Evolutionary conservation across 2,888 invertebrate genomes (phyloP).

Genomic region (Onthophagus sagittarius): DNA sequence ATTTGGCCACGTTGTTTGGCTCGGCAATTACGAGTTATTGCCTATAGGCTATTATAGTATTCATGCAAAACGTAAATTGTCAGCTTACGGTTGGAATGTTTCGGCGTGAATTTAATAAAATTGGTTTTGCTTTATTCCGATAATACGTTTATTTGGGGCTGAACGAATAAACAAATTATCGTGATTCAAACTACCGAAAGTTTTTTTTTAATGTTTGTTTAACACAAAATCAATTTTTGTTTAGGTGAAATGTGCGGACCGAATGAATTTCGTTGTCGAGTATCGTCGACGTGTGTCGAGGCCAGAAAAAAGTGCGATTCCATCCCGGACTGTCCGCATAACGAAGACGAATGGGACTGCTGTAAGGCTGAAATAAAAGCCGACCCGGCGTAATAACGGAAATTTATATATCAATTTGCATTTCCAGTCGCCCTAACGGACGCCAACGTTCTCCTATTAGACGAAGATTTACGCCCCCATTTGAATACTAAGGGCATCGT

Average conservation of each 20-base stretch:
- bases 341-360: constrained; percentile 78
- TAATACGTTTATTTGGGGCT: neutral
- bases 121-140: neutral
- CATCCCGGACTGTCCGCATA: constrained; percentile 59
- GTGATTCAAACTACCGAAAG: neutral
- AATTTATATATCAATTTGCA: constrained; percentile 24
- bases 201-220: too few relatives aligned
- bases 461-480: constrained; percentile 59
- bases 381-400: constrained; percentile 17
- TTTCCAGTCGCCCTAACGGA: constrained; percentile 65
- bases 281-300: constrained; percentile 63
- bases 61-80: neutral
- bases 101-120: neutral
- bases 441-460: constrained; percentile 57
- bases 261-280: constrained; percentile 60
- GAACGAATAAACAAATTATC: neutral
- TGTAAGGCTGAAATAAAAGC: constrained; percentile 52
- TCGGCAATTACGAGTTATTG: neutral
- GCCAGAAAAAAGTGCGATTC: constrained; percentile 62
- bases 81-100: neutral
- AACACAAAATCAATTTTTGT: neutral
- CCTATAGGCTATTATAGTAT: neutral
- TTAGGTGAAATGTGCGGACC: constrained; percentile 56
- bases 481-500: constrained; percentile 61
- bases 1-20: neutral